Base-by-base conservation (phyloP, 2,113 vertebrate species). In the Myrmecobius fasciatus region DNA sequence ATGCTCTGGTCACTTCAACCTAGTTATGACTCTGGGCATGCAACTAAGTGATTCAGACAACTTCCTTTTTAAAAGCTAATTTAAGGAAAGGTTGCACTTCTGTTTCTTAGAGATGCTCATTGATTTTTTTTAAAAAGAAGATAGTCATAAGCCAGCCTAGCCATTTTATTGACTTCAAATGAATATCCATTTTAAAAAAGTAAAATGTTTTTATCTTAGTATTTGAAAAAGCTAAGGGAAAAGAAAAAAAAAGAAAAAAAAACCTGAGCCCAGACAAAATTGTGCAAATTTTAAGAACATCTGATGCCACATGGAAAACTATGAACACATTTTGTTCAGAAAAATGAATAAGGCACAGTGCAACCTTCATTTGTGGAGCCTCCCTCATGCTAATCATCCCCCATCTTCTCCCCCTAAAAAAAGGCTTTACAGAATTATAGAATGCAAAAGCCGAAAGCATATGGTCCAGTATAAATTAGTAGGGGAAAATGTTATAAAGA, bases 401-500 rank as follows among this genome's bases (percentile, higher is more conserved):
- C 93, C 67, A 91, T 92, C 20, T 20, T 43, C 67, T 83, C 67
- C 67, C 67, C 67, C 67, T 83, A 83, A 83, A 83, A 83, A 97
- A 97, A 97, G 91, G 92, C 56, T 94, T 97, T 94, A 95, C 24
- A 95, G 95, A 98, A 92, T 96, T 95, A 98, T 24, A 97, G 52
- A 95, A 98, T 95, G 93, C 60, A 95, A 95, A 53, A 91, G 88
- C 88, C 89, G 96, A 97, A 97, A 97, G 95, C 95, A 96, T 96
- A 95, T 95, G 96, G 97, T 90, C 93, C 97, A 52, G 54, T 96
- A 96, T 97, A 96, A 97, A 97, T 97, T 97, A 97, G 67, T 95
- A 94, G 89, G 91, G 92, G 95, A 97, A 97, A 25, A 48, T 96
- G 94, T 95, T 97, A 96, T 49, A 98, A 98, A 98, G 91, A 97